Percentiles rank a stretch among this genome's conserved stretches.
phyloP scores from a whole-genome alignment of 2,888 invertebrate genomes.

The Cynaeus angustus region DNA sequence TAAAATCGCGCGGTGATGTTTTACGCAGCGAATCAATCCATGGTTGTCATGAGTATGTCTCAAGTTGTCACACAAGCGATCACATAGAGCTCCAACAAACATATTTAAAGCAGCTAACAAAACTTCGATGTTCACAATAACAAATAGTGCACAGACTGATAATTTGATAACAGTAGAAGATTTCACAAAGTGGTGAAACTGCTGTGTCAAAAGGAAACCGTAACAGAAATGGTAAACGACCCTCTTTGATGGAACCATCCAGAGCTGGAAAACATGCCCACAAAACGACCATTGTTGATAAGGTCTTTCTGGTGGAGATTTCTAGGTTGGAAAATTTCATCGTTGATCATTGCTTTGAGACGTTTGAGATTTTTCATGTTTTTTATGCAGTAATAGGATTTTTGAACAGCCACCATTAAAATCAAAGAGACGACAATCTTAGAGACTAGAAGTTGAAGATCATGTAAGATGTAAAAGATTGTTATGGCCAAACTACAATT shows the following conservation, averaged over 20 bases:
- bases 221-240: constrained; percentile 7
- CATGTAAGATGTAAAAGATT: no score
- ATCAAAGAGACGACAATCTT: no score
- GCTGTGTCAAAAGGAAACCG: constrained; percentile 41
- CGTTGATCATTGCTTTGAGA: no score
- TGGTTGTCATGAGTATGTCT: background rate
- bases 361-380: no score
- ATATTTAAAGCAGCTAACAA: constrained; percentile 13
- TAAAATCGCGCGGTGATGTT: constrained; percentile 1
- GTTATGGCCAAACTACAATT: no score
- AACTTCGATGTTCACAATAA: constrained; percentile 11
- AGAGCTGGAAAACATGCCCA: constrained; percentile 9
- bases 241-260: background rate
- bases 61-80: constrained; percentile 20
- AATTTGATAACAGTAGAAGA: constrained; percentile 41
- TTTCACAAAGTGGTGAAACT: constrained; percentile 32
- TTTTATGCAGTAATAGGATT: no score
- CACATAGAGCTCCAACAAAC: constrained; percentile 13
- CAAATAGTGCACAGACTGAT: background rate
- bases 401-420: no score
- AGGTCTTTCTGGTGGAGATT: no score
- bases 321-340: no score
- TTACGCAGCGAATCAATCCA: constrained; percentile 9
- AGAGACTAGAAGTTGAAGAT: no score
- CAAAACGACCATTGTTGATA: no score